phyloP scores from a whole-genome alignment of 2,113 vertebrate species.

The Sceloporus tristichus region DNA sequence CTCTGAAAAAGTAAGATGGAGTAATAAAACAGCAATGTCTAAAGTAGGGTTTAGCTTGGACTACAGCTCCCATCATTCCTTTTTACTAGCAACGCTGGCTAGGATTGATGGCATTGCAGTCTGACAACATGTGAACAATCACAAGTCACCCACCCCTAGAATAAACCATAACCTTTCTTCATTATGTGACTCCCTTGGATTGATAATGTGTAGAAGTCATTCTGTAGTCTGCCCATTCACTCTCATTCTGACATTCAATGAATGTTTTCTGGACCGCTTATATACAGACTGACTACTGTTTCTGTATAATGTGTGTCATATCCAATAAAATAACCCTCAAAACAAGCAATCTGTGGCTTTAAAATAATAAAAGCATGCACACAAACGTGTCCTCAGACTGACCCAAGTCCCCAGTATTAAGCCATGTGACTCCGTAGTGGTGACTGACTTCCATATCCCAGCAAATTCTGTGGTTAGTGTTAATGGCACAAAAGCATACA shows the following conservation, averaged over 20 bases:
- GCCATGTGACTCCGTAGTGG: not conserved
- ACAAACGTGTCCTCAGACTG: not conserved
- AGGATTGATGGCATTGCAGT: too few relatives aligned
- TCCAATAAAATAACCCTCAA: not conserved
- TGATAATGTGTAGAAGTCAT: not conserved
- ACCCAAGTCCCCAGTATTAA: not conserved
- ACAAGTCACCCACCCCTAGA: too few relatives aligned
- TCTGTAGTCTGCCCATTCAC: not conserved
- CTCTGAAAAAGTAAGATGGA: not conserved
- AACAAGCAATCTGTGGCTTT: not conserved
- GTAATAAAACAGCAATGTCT: not conserved
- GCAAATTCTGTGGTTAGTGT: not conserved
- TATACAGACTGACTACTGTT: not conserved
- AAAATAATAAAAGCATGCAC: not conserved
- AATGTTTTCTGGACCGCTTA: not conserved
- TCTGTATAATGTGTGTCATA: too few relatives aligned
- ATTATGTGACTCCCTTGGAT: not conserved
- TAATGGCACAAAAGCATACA: not conserved
- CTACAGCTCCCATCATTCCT: too few relatives aligned
- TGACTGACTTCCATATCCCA: not conserved
- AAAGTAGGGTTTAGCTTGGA: too few relatives aligned
- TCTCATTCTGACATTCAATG: not conserved
- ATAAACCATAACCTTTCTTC: not conserved
- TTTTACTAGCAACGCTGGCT: too few relatives aligned
- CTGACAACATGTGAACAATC: too few relatives aligned